These are phyloP conservation scores for Lithophane semibrunnea DNA, from an alignment of 2,888 invertebrate species.

Conservation along the genomic window DNA sequence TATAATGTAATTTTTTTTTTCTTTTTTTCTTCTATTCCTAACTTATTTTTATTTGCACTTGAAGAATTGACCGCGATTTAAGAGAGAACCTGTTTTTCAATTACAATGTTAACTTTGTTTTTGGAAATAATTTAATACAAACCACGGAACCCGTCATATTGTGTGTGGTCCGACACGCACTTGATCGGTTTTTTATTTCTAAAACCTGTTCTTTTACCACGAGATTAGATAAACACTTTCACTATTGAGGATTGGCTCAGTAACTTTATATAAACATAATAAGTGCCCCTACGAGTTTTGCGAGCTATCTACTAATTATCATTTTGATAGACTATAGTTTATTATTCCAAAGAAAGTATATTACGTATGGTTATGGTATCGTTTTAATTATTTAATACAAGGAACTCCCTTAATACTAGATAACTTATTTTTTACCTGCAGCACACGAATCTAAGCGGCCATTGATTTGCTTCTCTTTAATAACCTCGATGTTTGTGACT, in stretches of 20 bases:
- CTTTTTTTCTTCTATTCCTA: too few species aligned
- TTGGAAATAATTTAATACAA: too few species aligned
- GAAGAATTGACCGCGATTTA: too few species aligned
- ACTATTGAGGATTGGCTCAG: constrained; percentile 7
- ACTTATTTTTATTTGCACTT: too few species aligned
- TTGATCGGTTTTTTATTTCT: too few species aligned
- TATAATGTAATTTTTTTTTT: too few species aligned
- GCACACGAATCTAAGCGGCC: not conserved
- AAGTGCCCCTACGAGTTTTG: constrained; percentile 38
- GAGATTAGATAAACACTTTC: constrained; percentile 44
- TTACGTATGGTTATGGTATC: constrained; percentile 2
- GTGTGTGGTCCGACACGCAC: too few species aligned
- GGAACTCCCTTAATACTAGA: not conserved
- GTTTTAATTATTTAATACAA: not conserved
- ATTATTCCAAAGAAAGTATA: not conserved
- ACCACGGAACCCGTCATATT: too few species aligned
- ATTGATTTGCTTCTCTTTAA: constrained; percentile 5
- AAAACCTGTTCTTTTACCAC: constrained; percentile 11
- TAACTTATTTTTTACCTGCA: not conserved
- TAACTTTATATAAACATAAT: constrained; percentile 16
- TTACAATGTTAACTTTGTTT: too few species aligned
- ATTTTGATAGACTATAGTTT: constrained; percentile 1
- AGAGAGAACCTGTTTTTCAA: too few species aligned
- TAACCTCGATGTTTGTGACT: not conserved
- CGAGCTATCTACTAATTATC: not conserved